A percentile compares a stretch with the other conserved stretches of the same genome.
phyloP scores from a whole-genome alignment of 2,888 invertebrate genomes.

The Pardosa pseudoannulata region DNA sequence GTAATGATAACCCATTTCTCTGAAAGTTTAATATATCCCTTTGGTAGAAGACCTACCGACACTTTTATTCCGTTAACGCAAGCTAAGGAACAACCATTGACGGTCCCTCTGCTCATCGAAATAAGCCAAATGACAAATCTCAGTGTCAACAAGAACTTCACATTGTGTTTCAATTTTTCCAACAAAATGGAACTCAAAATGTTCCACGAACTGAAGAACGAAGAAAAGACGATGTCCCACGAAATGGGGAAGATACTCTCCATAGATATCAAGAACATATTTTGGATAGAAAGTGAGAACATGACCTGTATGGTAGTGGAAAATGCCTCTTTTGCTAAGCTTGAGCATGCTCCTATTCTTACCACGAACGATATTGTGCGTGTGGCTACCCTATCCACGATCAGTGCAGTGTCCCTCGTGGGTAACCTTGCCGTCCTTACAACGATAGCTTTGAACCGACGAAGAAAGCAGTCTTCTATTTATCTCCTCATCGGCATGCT shows the following conservation, averaged over 20 bases:
- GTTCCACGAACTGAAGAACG: neutral
- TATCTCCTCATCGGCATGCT: constrained; percentile 88
- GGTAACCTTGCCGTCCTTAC: constrained; percentile 87
- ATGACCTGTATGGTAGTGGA: neutral
- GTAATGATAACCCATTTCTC: too few species aligned
- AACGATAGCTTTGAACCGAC: constrained; percentile 84
- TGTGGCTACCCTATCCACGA: constrained; percentile 83
- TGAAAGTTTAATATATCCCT: constrained; percentile 5
- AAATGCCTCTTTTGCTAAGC: neutral
- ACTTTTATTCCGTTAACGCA: neutral
- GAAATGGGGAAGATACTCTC: neutral
- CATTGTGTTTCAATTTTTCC: neutral
- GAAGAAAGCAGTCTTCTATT: constrained; percentile 77
- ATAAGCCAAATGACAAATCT: neutral
- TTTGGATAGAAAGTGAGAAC: neutral
- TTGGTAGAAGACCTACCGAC: neutral
- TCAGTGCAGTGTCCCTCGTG: constrained; percentile 85
- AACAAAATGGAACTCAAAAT: neutral
- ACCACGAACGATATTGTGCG: constrained; percentile 83
- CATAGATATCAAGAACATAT: neutral
- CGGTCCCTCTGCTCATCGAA: neutral
- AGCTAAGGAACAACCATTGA: neutral
- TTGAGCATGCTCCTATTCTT: constrained; percentile 81
- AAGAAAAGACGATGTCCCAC: neutral
- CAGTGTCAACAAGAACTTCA: neutral